These are phyloP conservation scores for Pachypsylla venusta DNA, from an alignment of 1,140 invertebrate genomes.

Conservation along the genomic window DNA sequence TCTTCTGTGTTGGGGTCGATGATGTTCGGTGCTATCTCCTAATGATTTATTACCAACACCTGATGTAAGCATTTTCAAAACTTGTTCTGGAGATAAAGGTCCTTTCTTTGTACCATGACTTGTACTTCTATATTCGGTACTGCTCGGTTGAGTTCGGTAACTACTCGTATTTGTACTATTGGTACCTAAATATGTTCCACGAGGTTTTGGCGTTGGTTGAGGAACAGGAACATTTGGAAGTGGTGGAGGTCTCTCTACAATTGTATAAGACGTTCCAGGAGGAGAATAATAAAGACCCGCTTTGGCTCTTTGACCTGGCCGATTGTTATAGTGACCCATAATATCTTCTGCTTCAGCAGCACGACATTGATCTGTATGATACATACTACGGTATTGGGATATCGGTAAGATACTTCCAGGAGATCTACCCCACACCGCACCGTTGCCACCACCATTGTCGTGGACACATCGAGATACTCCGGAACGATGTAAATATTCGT, in stretches of 20 bases:
- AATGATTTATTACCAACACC: constrained; percentile 21
- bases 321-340: constrained; percentile 27
- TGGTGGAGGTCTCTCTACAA: constrained; percentile 61
- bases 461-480: constrained; percentile 14
- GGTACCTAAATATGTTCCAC: constrained; percentile 46
- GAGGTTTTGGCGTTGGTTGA: constrained; percentile 31
- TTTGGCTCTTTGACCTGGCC: constrained; percentile 26
- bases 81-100: constrained; percentile 27
- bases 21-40: constrained; percentile 27
- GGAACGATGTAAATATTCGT: constrained; percentile 18
- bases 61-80: constrained; percentile 23
- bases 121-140: not conserved
- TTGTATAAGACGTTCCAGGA: constrained; percentile 64
- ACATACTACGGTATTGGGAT: constrained; percentile 15
- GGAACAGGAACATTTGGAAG: constrained; percentile 44
- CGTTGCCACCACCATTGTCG: constrained; percentile 23
- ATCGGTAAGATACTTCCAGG: constrained; percentile 18
- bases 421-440: constrained; percentile 25
- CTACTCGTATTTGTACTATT: constrained; percentile 28
- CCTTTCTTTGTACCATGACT: constrained; percentile 22
- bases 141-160: not conserved
- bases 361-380: constrained; percentile 10
- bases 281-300: constrained; percentile 36
- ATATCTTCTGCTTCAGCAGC: constrained; percentile 35
- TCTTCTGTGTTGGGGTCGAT: constrained; percentile 29